Evolutionary conservation across 1,140 invertebrate species (phyloP), one percentile per base, ranked within the genome.

Genomic region (Nomia melanderi): DNA sequence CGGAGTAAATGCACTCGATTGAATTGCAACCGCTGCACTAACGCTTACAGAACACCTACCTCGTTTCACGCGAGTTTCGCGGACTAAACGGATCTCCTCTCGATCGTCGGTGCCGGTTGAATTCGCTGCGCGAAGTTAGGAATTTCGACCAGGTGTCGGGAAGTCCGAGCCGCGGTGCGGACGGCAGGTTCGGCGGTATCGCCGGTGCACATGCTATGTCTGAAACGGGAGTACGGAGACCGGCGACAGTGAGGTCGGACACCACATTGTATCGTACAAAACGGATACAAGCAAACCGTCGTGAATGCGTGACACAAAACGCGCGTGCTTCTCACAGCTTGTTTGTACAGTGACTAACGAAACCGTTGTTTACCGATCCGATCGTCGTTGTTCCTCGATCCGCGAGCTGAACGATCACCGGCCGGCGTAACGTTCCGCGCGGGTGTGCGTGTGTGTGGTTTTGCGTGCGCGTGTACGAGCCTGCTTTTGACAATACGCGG

Each of bases 241-340:
- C 39, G 65, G 44, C 25, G 56, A 36, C 25, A 41, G 14, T 62
- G 54, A 65, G 39, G 31, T 53, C 60, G 78, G 71, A 20, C n/a
- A n/a, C 44, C 44, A 79, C 53, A 85, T 82, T 85, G 84, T 82
- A 85, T 85, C 83, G 59, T 62, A 80, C 72, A 71, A 70, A 80
- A 85, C 69, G 20, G 77, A 85, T 85, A 82, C 83, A 82, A 85
- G 60, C 39, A 39, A n/a, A 64, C 47, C 62, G 73, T 33, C 50
- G 36, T 27, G 62, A 65, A 85, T 81, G 73, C 72, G 72, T 83
- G 78, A 83, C 20, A 14, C 20, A 17, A 44, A 44, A 44, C 33
- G 84, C 66, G 60, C 73, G 78, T 82, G 84, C 85, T 84, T 85
- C 73, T 81, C 72, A 81, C 74, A 36, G 86, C 84, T 87, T 88